Evolutionary conservation across 1,140 invertebrate species (phyloP).

Genomic region (Ericerus pela): DNA sequence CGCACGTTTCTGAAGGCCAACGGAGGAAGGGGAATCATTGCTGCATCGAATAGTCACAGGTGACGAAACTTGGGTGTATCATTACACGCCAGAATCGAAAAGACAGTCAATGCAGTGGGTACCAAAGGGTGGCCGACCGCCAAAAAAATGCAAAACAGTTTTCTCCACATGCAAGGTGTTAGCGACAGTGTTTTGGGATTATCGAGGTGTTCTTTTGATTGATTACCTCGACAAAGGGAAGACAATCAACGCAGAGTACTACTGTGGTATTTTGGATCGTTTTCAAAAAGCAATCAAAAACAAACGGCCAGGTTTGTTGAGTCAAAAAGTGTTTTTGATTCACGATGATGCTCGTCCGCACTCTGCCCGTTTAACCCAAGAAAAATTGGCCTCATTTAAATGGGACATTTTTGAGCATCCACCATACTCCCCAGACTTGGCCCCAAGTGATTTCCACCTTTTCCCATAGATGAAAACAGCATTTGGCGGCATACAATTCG

Average conservation of each 20-base stretch:
- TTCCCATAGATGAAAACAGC: slow-evolving; percentile 20
- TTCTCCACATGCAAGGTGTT: slow-evolving; percentile 13
- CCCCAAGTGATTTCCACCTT: slow-evolving; percentile 26
- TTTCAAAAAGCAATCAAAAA: slow-evolving; percentile 20
- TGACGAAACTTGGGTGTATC: slow-evolving; percentile 23
- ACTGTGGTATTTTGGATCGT: slow-evolving; percentile 15
- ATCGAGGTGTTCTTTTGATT: slow-evolving; percentile 8
- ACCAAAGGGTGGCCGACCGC: slow-evolving; percentile 10
- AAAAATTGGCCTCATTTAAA: slow-evolving; percentile 19
- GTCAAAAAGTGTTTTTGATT: slow-evolving; percentile 20
- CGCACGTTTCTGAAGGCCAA: background rate
- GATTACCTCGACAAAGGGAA: slow-evolving; percentile 4
- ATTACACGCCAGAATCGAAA: slow-evolving; percentile 24
- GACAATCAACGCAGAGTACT: slow-evolving; percentile 13
- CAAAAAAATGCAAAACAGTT: slow-evolving; percentile 17
- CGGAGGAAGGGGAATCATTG: slow-evolving; percentile 12
- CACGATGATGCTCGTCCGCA: slow-evolving; percentile 31
- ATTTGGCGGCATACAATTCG: slow-evolving; percentile 17
- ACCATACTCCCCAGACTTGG: slow-evolving; percentile 26
- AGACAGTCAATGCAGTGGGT: slow-evolving; percentile 18
- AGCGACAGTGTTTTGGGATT: slow-evolving; percentile 14
- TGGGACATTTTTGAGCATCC: slow-evolving; percentile 28
- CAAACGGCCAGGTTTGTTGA: slow-evolving; percentile 20
- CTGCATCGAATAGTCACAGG: slow-evolving; percentile 18
- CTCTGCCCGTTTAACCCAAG: slow-evolving; percentile 17